Evolutionary conservation across 1,140 invertebrate species (phyloP).

Genomic region (Latrodectus geometricus): DNA sequence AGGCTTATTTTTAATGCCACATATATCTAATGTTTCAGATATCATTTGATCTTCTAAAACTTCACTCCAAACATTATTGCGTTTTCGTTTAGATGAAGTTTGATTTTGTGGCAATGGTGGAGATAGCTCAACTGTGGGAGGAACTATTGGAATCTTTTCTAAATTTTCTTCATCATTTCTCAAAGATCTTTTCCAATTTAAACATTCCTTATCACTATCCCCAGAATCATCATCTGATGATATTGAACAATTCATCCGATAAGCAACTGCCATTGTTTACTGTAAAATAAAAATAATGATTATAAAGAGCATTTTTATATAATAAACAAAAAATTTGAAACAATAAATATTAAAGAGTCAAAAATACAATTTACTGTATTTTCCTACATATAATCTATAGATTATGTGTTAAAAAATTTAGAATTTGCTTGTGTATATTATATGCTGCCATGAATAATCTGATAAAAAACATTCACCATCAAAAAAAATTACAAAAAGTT

Average conservation of each 20-base stretch:
- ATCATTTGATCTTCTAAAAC: conserved; percentile 46
- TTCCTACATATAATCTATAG: too few relatives aligned
- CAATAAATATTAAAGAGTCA: too few relatives aligned
- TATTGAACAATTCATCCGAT: neutral
- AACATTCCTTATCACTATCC: conserved; percentile 28
- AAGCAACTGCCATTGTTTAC: conserved; percentile 12
- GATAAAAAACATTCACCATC: too few relatives aligned
- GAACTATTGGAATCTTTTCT: conserved; percentile 31
- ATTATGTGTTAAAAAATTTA: too few relatives aligned
- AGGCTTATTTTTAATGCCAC: conserved; percentile 37
- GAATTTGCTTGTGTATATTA: too few relatives aligned
- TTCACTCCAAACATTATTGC: conserved; percentile 45
- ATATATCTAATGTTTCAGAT: conserved; percentile 8
- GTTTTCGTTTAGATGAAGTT: conserved; percentile 11
- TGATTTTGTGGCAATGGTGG: neutral
- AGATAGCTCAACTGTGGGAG: neutral
- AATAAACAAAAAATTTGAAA: too few relatives aligned
- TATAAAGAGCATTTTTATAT: neutral
- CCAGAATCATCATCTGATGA: conserved; percentile 42
- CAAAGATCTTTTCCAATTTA: conserved; percentile 31
- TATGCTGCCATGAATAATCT: too few relatives aligned
- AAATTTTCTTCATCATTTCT: neutral
- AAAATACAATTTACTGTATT: too few relatives aligned
- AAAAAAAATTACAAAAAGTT: too few relatives aligned
- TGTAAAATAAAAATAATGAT: conserved; percentile 8